phyloP scores from a whole-genome alignment of 2,113 vertebrate species.

The human (Homo sapiens) region GRCh38 chr9:121138501-121139000 shows the following conservation, averaged over 20 bases:
- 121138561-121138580: slow-evolving; percentile 87
- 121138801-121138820: not conserved
- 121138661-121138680: slow-evolving; percentile 87
- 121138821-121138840: not conserved
- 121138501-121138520: slow-evolving; percentile 17
- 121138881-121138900: not conserved
- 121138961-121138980: not conserved
- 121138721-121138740: not conserved
- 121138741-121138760: not conserved
- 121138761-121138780: not conserved
- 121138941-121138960: not conserved
- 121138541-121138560: slow-evolving; percentile 86
- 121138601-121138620: slow-evolving; percentile 82
- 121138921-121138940: not conserved
- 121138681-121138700: slow-evolving; percentile 64
- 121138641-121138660: slow-evolving; percentile 83
- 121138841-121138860: not conserved
- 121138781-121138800: slow-evolving; percentile 2
- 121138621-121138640: slow-evolving; percentile 85
- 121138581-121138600: slow-evolving; percentile 86
- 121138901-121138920: not conserved
- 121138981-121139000: not conserved
- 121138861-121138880: not conserved
- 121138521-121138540: slow-evolving; percentile 50
- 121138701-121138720: not conserved